Conservation (phyloP, 2,113 vertebrate species). For the Bubo bubo region DNA sequence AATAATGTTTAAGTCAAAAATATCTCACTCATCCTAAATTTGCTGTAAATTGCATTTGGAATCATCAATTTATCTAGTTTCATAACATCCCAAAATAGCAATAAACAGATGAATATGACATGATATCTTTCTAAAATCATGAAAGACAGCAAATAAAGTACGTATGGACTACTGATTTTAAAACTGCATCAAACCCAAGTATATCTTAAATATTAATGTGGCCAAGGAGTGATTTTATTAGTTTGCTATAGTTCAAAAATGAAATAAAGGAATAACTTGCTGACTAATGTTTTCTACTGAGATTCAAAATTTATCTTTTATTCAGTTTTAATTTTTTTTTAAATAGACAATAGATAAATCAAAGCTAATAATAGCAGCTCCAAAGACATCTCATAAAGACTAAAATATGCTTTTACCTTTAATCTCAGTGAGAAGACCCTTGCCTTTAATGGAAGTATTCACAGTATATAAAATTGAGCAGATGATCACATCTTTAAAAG, state of each 20-base stretch:
- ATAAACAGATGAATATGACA: neutral
- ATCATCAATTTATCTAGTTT: neutral
- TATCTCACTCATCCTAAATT: neutral
- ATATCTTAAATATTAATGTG: neutral
- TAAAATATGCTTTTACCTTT: slow-evolving; percentile 39
- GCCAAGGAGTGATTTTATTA: neutral
- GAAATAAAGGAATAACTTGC: neutral
- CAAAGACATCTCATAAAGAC: neutral
- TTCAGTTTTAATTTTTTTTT: neutral
- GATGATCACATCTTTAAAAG: slow-evolving; percentile 8
- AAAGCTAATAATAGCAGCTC: neutral
- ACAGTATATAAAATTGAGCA: slow-evolving; percentile 11
- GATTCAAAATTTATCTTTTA: neutral
- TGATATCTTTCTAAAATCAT: neutral
- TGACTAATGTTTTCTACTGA: neutral
- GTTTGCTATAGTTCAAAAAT: neutral
- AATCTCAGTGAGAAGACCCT: slow-evolving; percentile 15
- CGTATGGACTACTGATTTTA: neutral
- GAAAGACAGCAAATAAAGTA: neutral
- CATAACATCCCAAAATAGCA: neutral
- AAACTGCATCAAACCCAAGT: neutral
- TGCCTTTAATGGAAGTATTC: slow-evolving; percentile 19
- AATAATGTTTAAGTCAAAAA: neutral
- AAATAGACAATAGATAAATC: neutral
- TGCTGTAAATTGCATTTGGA: neutral